phyloP scores from a whole-genome alignment of 2,797 vertebrate genomes.

The Acanthis flammea region DNA sequence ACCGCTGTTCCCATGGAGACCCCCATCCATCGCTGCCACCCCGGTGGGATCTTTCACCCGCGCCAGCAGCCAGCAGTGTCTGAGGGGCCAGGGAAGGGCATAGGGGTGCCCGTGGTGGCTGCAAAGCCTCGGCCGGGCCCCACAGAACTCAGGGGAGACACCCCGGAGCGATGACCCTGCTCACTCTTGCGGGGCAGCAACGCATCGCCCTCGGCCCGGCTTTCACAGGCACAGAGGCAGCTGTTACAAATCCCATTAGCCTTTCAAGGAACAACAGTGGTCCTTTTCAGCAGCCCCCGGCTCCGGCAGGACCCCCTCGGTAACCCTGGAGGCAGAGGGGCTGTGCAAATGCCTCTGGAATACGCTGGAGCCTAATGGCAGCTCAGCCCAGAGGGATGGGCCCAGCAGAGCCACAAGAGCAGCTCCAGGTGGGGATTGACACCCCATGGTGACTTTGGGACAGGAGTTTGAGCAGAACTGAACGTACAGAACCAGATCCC shows the following conservation, averaged over 20 bases:
- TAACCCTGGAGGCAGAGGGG: background rate
- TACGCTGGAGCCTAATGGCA: background rate
- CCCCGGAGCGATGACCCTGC: fast-evolving
- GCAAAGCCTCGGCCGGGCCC: background rate
- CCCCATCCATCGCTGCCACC: background rate
- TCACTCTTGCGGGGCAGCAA: background rate
- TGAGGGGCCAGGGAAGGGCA: background rate
- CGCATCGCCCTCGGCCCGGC: fast-evolving
- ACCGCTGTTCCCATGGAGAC: background rate
- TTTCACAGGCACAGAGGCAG: background rate
- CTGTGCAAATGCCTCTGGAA: background rate
- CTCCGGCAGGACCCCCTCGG: background rate
- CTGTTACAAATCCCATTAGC: background rate
- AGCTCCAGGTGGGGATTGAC: background rate
- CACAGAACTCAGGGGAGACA: fast-evolving
- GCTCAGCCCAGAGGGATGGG: background rate
- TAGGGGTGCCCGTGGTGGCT: background rate
- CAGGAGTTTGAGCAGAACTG: background rate
- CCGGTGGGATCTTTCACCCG: no score
- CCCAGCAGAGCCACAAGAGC: background rate
- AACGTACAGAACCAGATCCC: background rate
- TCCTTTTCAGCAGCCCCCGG: background rate
- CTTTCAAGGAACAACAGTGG: background rate
- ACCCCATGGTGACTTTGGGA: background rate
- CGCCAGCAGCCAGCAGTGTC: background rate